Base-by-base conservation (phyloP, 2,888 invertebrate species). In the Elaeidobius kamerunicus region DNA sequence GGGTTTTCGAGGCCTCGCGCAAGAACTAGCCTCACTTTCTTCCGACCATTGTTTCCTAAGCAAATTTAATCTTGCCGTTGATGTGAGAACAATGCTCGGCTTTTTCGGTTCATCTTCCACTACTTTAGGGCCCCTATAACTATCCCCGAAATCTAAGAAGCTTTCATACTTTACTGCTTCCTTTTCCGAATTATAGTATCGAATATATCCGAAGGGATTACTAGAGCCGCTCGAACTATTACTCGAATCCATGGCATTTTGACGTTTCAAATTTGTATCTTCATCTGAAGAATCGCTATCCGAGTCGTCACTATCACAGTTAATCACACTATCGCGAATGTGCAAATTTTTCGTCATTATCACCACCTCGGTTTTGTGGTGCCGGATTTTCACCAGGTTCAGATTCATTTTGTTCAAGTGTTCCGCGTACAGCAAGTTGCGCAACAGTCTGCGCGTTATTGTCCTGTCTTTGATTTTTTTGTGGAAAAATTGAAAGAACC, bases 401-500 rank as follows among this genome's bases (percentile, higher is more conserved):
- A 78, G 65, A 68, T 81, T 78, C 57, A 78, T 75, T 63, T 76
- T 76, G 63, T 76, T 75, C 16, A 79, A 70, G 55, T 80, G 78
- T 69, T 83, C 78, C 2, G 78, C 74, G 68, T 91, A 89, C 41
- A 91, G 75, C 43, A 91, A 75, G 67, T 84, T 81, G 70, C 88
- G 86, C 52, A 91, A 76, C 68, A 90, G 78, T 65, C 82, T 80
- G 55, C 84, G 77, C 9, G 83, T 83, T 57, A 91, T 83, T 11
- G 84, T 75, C 67, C 84, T 86, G 69, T 81, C 80, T 69, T 83
- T 83, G 27, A 90, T 86, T 52, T 88, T 79, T 67, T 82, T 81
- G 57, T 85, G 84, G 70, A 87, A 89, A 72, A 84, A 84, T 69
- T 84, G n/a, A n/a, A n/a, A n/a, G n/a, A n/a, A n/a, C n/a, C n/a